phyloP scores from a whole-genome alignment of 2,888 invertebrate species.

The Hydropsyche betteni region DNA sequence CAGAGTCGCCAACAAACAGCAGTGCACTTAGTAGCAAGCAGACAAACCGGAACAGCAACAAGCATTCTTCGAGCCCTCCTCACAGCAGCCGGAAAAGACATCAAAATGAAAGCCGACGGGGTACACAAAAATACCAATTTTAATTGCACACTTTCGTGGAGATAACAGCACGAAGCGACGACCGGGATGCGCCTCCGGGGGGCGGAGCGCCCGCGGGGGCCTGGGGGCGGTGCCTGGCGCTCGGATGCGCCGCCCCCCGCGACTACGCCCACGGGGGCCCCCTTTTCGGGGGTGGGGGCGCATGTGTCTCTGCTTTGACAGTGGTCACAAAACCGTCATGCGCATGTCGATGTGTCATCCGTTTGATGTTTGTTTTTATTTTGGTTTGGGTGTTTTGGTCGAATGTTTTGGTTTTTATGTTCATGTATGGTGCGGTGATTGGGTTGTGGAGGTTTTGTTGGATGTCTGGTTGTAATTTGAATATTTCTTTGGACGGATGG shows the following conservation, averaged over 20 bases:
- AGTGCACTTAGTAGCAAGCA: constrained; percentile 92
- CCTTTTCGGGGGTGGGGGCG: too few relatives aligned
- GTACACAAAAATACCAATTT: constrained; percentile 67
- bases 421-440: too few relatives aligned
- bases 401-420: too few relatives aligned
- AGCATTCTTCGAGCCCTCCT: constrained; percentile 89
- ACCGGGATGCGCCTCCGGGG: neutral
- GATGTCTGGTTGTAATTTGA: too few relatives aligned
- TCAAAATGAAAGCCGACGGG: constrained; percentile 85
- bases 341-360: neutral
- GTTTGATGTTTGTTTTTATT: too few relatives aligned
- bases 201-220: constrained; percentile 11
- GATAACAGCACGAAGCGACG: too few relatives aligned
- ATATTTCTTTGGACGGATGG: too few relatives aligned
- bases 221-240: constrained; percentile 37
- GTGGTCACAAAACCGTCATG: neutral
- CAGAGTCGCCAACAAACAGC: constrained; percentile 94
- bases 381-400: too few relatives aligned
- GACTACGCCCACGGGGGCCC: constrained; percentile 13
- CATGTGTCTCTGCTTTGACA: neutral
- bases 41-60: constrained; percentile 92
- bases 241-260: constrained; percentile 30
- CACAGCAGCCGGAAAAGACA: constrained; percentile 89
- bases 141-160: too few relatives aligned
- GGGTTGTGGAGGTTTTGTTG: too few relatives aligned